Conservation (phyloP, 2,888 invertebrate genomes). For the Strigamia transsilvanica region DNA sequence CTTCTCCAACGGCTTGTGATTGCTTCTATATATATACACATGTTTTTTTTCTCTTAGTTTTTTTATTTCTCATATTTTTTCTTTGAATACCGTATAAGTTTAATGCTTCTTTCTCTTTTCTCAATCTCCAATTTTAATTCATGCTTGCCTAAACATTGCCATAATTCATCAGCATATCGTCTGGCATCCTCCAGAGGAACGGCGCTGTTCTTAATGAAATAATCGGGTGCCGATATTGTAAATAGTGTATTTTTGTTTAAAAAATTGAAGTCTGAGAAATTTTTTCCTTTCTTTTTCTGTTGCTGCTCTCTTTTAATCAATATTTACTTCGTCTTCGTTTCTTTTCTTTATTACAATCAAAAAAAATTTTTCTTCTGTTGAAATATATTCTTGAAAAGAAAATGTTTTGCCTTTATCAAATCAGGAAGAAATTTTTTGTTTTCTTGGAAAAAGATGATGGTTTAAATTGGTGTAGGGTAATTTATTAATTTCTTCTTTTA, state of each 20-base stretch:
- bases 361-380: not conserved
- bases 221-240: constrained; percentile 3
- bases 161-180: constrained; percentile 2
- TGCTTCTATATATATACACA: not conserved
- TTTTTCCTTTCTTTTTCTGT: not conserved
- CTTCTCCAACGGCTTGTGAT: not conserved
- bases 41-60: not conserved
- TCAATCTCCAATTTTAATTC: constrained; percentile 8
- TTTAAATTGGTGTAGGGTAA: too few species aligned
- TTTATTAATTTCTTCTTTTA: too few species aligned
- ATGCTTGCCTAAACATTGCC: constrained; percentile 8
- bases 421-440: not conserved
- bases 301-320: not conserved
- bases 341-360: not conserved
- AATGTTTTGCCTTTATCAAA: not conserved
- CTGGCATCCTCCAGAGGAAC: not conserved
- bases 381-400: not conserved
- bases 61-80: not conserved
- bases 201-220: not conserved
- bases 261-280: not conserved
- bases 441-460: too few species aligned
- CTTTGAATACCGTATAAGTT: not conserved
- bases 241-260: constrained; percentile 8
- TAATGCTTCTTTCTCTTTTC: not conserved
- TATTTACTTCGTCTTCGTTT: constrained; percentile 2